A percentile compares a stretch with the other conserved stretches of the same genome.
Conservation (phyloP, 2,113 vertebrate species). For the Oplegnathus fasciatus region DNA sequence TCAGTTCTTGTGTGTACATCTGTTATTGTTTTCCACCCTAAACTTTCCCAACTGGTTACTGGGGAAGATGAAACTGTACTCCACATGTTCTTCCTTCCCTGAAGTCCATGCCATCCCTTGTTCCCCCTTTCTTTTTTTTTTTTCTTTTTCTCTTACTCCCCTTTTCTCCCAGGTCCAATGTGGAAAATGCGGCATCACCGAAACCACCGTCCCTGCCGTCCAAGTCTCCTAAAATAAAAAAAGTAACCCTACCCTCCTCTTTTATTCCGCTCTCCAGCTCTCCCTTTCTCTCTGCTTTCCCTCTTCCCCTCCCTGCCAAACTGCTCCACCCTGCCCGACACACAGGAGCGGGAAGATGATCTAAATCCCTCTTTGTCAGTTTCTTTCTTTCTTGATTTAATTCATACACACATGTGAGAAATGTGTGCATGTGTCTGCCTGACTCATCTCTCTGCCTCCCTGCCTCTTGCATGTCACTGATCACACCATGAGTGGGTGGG, state of each 20-base stretch:
- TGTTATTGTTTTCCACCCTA: slow-evolving; percentile 45
- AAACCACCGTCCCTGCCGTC: slow-evolving; percentile 76
- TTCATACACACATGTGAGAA: background rate
- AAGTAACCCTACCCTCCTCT: slow-evolving; percentile 70
- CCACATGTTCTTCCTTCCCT: slow-evolving; percentile 67
- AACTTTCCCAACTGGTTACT: slow-evolving; percentile 43
- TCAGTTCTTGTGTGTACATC: slow-evolving; percentile 16
- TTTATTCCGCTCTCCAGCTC: slow-evolving; percentile 57
- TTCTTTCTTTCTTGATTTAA: background rate
- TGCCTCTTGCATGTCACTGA: slow-evolving; percentile 48
- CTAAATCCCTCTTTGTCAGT: background rate
- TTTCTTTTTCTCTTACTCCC: slow-evolving; percentile 1
- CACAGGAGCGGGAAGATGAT: slow-evolving; percentile 35
- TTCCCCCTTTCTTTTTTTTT: slow-evolving; percentile 12
- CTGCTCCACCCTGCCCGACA: slow-evolving; percentile 70
- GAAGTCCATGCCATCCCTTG: slow-evolving; percentile 66
- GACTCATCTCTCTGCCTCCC: background rate
- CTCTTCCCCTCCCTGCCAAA: slow-evolving; percentile 47
- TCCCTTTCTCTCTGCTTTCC: slow-evolving; percentile 26
- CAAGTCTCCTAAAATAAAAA: slow-evolving; percentile 82
- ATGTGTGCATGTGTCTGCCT: background rate
- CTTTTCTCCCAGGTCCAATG: slow-evolving; percentile 70
- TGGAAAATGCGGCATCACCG: slow-evolving; percentile 87
- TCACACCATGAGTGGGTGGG: slow-evolving; percentile 60
- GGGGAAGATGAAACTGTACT: slow-evolving; percentile 48